These are phyloP conservation scores for Tragelaphus oryx DNA, from an alignment of 2,797 vertebrate species.

Conservation along the genomic window DNA sequence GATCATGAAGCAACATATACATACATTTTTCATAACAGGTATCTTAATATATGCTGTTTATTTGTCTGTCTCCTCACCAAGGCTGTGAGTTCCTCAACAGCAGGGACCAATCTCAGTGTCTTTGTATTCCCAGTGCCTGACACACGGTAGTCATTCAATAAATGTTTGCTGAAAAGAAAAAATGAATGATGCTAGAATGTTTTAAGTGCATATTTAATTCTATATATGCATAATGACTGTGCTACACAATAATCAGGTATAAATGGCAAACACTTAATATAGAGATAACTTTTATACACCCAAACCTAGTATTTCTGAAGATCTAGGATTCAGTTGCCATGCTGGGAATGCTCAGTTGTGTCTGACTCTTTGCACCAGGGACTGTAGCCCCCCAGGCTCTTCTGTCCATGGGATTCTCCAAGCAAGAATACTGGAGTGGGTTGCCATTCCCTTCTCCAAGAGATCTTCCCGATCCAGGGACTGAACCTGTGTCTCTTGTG, in stretches of 20 bases:
- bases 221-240: slow-evolving; percentile 23
- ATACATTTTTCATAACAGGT: slow-evolving; percentile 23
- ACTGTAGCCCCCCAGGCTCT: not conserved
- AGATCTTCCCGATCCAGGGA: not conserved
- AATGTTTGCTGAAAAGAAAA: slow-evolving; percentile 67
- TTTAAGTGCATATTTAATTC: slow-evolving; percentile 40
- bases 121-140: slow-evolving; percentile 58
- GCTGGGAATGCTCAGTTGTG: not conserved
- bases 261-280: slow-evolving; percentile 7
- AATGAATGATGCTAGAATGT: slow-evolving; percentile 53
- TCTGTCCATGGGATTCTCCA: not conserved
- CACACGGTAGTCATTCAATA: slow-evolving; percentile 55
- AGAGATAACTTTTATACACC: not conserved
- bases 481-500: not conserved
- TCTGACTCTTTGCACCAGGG: not conserved
- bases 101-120: slow-evolving; percentile 55
- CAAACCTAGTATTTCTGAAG: slow-evolving; percentile 18
- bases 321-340: not conserved
- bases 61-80: slow-evolving; percentile 52
- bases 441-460: not conserved
- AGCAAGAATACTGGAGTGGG: not conserved
- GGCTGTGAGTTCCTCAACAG: slow-evolving; percentile 59
- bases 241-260: slow-evolving; percentile 16
- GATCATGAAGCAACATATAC: not conserved
- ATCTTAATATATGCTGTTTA: slow-evolving; percentile 37